A percentile compares a stretch with the other conserved stretches of the same genome.
These are phyloP conservation scores for Drosophila kepulauana DNA, from an alignment of 1,140 invertebrate species.

Conservation along the genomic window DNA sequence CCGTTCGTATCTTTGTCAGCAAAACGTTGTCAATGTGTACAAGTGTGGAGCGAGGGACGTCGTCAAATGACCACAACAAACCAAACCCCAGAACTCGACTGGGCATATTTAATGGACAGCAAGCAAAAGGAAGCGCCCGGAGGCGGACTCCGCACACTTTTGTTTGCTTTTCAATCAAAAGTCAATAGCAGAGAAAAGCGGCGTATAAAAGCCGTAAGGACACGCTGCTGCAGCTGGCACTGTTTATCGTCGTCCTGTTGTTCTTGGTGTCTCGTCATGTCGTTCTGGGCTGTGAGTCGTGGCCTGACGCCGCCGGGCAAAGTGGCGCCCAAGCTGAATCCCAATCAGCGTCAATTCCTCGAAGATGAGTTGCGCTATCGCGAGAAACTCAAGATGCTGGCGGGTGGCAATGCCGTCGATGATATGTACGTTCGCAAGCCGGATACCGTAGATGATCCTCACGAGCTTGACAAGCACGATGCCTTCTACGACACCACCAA, in stretches of 20 bases:
- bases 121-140: conserved; percentile 28
- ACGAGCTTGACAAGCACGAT: conserved; percentile 87
- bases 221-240: conserved; percentile 3
- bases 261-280: conserved; percentile 48
- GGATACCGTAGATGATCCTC: conserved; percentile 78
- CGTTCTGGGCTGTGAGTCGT: conserved; percentile 79
- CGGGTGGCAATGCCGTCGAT: conserved; percentile 57
- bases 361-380: conserved; percentile 81
- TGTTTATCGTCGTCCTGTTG: conserved; percentile 9
- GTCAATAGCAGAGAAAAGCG: conserved; percentile 72
- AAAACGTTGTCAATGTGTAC: conserved; percentile 35
- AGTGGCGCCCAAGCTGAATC: conserved; percentile 79
- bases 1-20: conserved; percentile 67
- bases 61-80: conserved; percentile 75
- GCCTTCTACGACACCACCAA: conserved; percentile 89
- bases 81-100: conserved; percentile 12
- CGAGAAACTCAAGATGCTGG: conserved; percentile 74
- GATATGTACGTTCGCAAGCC: conserved; percentile 74
- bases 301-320: conserved; percentile 70
- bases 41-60: not conserved
- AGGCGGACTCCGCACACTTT: conserved; percentile 58
- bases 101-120: conserved; percentile 70
- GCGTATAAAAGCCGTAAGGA: conserved; percentile 42
- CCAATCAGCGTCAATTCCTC: conserved; percentile 81
- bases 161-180: conserved; percentile 82